These are phyloP conservation scores for Quadriops clusia DNA, from an alignment of 2,888 invertebrate species.

Conservation along the genomic window DNA sequence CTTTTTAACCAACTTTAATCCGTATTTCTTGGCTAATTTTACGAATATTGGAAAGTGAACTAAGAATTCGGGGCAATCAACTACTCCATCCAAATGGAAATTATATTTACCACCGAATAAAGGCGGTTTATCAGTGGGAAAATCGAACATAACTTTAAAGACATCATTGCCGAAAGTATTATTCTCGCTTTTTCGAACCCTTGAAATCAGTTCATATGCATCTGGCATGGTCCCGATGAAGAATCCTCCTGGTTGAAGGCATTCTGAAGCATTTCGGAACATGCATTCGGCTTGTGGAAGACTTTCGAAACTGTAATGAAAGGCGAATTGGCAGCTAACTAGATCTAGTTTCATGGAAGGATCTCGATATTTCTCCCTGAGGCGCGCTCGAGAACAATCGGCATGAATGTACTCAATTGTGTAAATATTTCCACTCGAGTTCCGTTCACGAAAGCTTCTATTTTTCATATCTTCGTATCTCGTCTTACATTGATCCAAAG, in stretches of 20 bases:
- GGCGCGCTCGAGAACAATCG: constrained; percentile 77
- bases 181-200: constrained; percentile 46
- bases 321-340: constrained; percentile 95
- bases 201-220: constrained; percentile 78
- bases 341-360: constrained; percentile 72
- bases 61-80: constrained; percentile 97
- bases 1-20: constrained; percentile 54
- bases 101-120: constrained; percentile 94
- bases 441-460: constrained; percentile 23
- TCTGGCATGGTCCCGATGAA: constrained; percentile 97
- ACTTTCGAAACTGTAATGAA: constrained; percentile 94
- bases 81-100: constrained; percentile 91
- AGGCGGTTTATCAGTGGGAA: constrained; percentile 56
- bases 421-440: constrained; percentile 45
- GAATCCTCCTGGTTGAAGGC: constrained; percentile 78
- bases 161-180: constrained; percentile 68
- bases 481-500: constrained; percentile 78
- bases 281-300: constrained; percentile 80
- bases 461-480: constrained; percentile 63
- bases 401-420: constrained; percentile 83
- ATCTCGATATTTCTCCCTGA: constrained; percentile 68
- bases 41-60: constrained; percentile 82
- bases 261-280: constrained; percentile 85
- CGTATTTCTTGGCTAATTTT: constrained; percentile 60
- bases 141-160: constrained; percentile 60